A percentile compares a stretch with the other conserved stretches of the same genome.
Evolutionary conservation across 2,797 vertebrate genomes (phyloP).

Genomic region (Linurgus olivaceus): DNA sequence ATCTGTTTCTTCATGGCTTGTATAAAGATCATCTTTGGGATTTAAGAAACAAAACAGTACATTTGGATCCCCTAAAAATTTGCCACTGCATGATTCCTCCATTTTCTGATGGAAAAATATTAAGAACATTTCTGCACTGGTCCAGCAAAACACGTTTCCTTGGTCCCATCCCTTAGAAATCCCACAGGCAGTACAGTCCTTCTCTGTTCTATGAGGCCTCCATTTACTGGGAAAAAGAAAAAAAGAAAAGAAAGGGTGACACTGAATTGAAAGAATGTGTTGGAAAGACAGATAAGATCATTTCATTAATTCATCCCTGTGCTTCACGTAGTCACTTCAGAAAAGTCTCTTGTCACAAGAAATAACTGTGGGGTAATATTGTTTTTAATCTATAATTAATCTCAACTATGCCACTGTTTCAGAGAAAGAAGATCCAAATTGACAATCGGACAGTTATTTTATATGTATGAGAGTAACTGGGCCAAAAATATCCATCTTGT

Average conservation of each 20-base stretch:
- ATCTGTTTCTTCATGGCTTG: not conserved
- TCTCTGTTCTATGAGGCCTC: not conserved
- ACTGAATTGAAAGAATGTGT: not conserved
- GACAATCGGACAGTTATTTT: not conserved
- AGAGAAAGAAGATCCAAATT: not conserved
- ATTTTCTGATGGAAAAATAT: not conserved
- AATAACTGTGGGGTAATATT: not conserved
- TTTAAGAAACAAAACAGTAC: not conserved
- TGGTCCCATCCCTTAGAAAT: not conserved
- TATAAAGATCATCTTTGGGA: not conserved
- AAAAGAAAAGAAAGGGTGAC: not conserved
- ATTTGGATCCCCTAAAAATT: not conserved
- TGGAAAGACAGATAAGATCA: not conserved
- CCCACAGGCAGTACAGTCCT: not conserved
- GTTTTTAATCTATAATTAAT: slow-evolving; percentile 22
- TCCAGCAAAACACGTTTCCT: not conserved
- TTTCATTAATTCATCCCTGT: not conserved
- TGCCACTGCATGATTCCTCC: not conserved
- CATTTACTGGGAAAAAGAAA: not conserved
- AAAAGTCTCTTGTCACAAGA: not conserved
- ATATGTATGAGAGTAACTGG: not conserved
- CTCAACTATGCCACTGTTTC: not conserved
- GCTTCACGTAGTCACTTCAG: not conserved
- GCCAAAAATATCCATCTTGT: not conserved
- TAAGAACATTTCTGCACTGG: not conserved